Evolutionary conservation across 2,113 vertebrate species (phyloP), one percentile per base, ranked within the genome.

Genomic region (Neolamprologus variostigma): DNA sequence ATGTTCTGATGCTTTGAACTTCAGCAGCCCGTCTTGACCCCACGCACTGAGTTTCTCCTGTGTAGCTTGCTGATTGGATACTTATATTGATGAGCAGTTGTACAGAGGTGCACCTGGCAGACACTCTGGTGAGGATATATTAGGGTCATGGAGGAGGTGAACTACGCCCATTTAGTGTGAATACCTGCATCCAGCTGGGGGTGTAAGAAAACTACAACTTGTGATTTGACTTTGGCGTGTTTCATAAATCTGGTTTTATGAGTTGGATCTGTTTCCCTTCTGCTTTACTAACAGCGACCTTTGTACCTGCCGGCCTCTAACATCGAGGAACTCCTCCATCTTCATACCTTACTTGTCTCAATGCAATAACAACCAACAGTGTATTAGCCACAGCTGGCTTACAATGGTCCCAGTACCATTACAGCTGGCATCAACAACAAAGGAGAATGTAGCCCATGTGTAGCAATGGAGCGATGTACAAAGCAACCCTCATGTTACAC

Each of bases 341-440:
- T 76, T 76, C 42, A 76, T 45, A 28, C 6, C 40, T 28, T 45
- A 45, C 0, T 23, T 5, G 68, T 47, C 68, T 76, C 13, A 28
- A 17, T 28, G 13, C 37, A 47, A 11, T 76, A 76, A 50, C 42
- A 76, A 19, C 14, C 42, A 47, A 73, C 19, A 42, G 6, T 11
- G n/a, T 7, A 76, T 47, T 19, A 21, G 50, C 85, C 23, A 80
- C 33, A 76, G 28, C 57, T 61, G 57, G 28, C 11, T 33, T 80
- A 66, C 37, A 92, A 88, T 89, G 88, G 85, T 63, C 19, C 55
- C 63, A 71, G 23, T 19, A 83, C 59, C 92, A 92, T 90, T 91
- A 55, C 61, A 66, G 45, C 14, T 26, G 10, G 45, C 61, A 92
- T 93, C 94, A 94, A 93, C 94, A 93, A 93, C 93, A 95, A 83